Evolutionary conservation across 2,888 invertebrate genomes (phyloP), one percentile per base, ranked within the genome.

Genomic region (Eledona agricola): DNA sequence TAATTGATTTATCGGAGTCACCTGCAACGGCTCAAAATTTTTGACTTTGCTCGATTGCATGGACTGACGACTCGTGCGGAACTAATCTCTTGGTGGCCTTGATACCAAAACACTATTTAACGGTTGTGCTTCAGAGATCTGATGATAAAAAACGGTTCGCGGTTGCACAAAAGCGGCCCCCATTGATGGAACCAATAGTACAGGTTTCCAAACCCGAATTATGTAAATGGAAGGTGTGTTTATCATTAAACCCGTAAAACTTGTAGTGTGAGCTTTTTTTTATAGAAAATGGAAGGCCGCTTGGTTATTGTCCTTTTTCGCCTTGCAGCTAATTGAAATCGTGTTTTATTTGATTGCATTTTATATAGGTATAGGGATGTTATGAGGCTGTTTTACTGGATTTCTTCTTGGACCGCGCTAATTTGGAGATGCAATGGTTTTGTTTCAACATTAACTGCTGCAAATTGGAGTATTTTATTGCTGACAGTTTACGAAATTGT

Each of bases 1-100:
- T n/a, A n/a, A n/a, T n/a, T n/a, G n/a, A n/a, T n/a, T n/a, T n/a
- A n/a, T n/a, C n/a, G n/a, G n/a, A n/a, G n/a, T n/a, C n/a, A n/a
- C n/a, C n/a, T n/a, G n/a, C n/a, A n/a, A n/a, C n/a, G n/a, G n/a
- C n/a, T n/a, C n/a, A n/a, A n/a, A n/a, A n/a, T n/a, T n/a, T n/a
- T n/a, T n/a, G n/a, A n/a, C n/a, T n/a, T n/a, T n/a, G n/a, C n/a
- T n/a, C n/a, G n/a, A n/a, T n/a, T n/a, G n/a, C n/a, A n/a, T n/a
- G n/a, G n/a, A n/a, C n/a, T n/a, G n/a, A n/a, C n/a, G n/a, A n/a
- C 11, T 34, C 34, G 20, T 19, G 34, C 34, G 34, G 34, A 34
- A 34, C 34, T 19, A 19, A 34, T 34, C 20, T 12, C n/a, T 4
- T 12, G 9, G 20, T 34, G 13, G 16, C 34, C 34, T 34, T 19